Percentiles rank a stretch among this genome's conserved stretches.
Conservation (phyloP, 2,888 invertebrate species). For the Epsilonema sp. region DNA sequence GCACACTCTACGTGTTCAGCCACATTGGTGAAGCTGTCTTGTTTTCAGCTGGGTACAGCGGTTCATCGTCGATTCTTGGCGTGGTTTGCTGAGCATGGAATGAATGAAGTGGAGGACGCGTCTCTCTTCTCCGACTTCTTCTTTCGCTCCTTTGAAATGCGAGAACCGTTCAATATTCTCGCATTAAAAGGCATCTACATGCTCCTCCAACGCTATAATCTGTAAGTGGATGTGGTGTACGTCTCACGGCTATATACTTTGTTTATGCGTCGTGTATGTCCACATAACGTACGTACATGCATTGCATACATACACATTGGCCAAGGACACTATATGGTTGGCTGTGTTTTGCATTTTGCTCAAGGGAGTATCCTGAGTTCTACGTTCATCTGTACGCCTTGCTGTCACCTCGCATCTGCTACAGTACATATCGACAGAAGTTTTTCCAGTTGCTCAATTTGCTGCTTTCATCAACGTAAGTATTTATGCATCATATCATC, state of each 20-base stretch:
- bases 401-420: constrained; percentile 73
- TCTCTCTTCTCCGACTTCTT: constrained; percentile 70
- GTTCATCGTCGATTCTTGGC: too few relatives aligned
- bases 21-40: too few relatives aligned
- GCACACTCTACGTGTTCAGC: too few relatives aligned
- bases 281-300: too few relatives aligned
- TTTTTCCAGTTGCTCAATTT: constrained; percentile 70
- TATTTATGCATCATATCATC: constrained; percentile 14
- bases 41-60: too few relatives aligned
- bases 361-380: constrained; percentile 73
- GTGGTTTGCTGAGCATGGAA: constrained; percentile 46
- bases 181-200: constrained; percentile 76
- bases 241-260: too few relatives aligned
- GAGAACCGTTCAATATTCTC: constrained; percentile 48
- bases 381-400: constrained; percentile 82
- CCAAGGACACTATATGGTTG: too few relatives aligned
- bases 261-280: too few relatives aligned
- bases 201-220: constrained; percentile 68
- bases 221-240: constrained; percentile 36
- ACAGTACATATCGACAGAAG: constrained; percentile 65
- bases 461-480: constrained; percentile 74
- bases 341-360: constrained; percentile 18
- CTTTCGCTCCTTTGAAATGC: constrained; percentile 63
- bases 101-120: constrained; percentile 59
- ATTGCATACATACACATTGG: too few relatives aligned